A percentile compares a stretch with the other conserved stretches of the same genome.
These are phyloP conservation scores for Cyprinodon brontotheroides DNA, from an alignment of 2,113 vertebrate genomes.

Conservation along the genomic window DNA sequence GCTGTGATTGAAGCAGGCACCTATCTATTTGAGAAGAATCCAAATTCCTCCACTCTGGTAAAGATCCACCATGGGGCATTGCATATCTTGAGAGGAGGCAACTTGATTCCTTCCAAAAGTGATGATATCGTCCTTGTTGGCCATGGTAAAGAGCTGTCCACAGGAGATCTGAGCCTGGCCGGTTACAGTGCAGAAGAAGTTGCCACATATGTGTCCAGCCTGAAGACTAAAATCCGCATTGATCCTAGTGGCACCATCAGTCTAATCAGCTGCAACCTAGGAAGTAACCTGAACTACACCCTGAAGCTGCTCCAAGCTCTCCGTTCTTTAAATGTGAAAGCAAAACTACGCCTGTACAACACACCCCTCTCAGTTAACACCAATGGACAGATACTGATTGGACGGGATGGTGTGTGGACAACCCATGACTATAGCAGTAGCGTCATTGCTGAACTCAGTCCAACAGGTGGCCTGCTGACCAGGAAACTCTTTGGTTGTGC, in stretches of 20 bases:
- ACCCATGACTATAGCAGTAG: slow-evolving; percentile 49
- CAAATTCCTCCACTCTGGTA: slow-evolving; percentile 50
- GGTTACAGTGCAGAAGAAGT: slow-evolving; percentile 56
- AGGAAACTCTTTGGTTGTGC: slow-evolving; percentile 31
- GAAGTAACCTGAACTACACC: slow-evolving; percentile 55
- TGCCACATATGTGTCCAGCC: slow-evolving; percentile 30
- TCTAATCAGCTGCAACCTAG: slow-evolving; percentile 67
- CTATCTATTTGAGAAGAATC: slow-evolving; percentile 54
- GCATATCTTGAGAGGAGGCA: slow-evolving; percentile 29
- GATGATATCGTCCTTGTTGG: slow-evolving; percentile 58
- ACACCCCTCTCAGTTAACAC: slow-evolving; percentile 50
- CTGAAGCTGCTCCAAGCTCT: slow-evolving; percentile 48
- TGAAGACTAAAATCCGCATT: slow-evolving; percentile 14
- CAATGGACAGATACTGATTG: slow-evolving; percentile 47
- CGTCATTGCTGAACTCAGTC: slow-evolving; percentile 52
- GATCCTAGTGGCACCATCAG: slow-evolving; percentile 28
- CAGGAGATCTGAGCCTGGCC: slow-evolving; percentile 31
- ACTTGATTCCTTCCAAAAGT: background rate
- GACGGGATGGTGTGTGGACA: slow-evolving; percentile 46
- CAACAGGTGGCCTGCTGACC: slow-evolving; percentile 39
- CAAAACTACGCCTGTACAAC: slow-evolving; percentile 46
- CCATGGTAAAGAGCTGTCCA: slow-evolving; percentile 41
- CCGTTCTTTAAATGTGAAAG: slow-evolving; percentile 27
- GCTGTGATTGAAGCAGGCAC: slow-evolving; percentile 53
- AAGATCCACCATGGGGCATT: slow-evolving; percentile 50